These are phyloP conservation scores for Drosophila tripunctata DNA, from an alignment of 2,888 invertebrate species.

Conservation along the genomic window DNA sequence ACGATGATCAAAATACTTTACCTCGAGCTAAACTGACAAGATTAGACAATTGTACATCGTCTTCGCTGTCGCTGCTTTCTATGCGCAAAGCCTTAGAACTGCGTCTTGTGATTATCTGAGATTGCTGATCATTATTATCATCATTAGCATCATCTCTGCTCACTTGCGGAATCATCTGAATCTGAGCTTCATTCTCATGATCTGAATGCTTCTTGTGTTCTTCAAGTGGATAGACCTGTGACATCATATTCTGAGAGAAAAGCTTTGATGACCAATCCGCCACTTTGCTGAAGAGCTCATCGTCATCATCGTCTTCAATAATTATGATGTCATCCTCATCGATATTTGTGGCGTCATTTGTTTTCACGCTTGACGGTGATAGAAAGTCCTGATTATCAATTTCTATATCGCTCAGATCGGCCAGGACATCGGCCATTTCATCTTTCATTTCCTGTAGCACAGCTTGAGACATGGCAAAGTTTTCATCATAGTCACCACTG, in stretches of 20 bases:
- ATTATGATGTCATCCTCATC: constrained; percentile 48
- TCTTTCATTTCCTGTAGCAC: constrained; percentile 77
- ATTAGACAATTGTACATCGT: constrained; percentile 1
- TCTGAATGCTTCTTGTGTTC: constrained; percentile 9
- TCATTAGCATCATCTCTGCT: neutral
- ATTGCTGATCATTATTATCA: neutral
- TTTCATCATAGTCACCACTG: constrained; percentile 68
- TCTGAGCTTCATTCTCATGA: constrained; percentile 1
- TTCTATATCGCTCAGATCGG: constrained; percentile 24
- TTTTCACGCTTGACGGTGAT: neutral
- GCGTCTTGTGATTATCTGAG: neutral
- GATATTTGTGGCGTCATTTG: constrained; percentile 22
- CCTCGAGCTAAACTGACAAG: neutral
- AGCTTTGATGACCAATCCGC: constrained; percentile 76
- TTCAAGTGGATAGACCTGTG: constrained; percentile 72
- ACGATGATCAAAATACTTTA: neutral
- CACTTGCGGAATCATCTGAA: no score
- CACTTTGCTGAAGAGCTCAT: constrained; percentile 70
- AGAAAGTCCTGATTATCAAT: constrained; percentile 9
- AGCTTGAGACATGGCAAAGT: constrained; percentile 75
- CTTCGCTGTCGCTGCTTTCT: constrained; percentile 37
- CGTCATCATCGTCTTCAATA: constrained; percentile 77
- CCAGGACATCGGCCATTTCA: constrained; percentile 57
- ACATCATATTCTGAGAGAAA: constrained; percentile 72
- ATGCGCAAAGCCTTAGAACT: constrained; percentile 27